Conservation (phyloP, 2,888 invertebrate species). For the Masnerella sp. region DNA sequence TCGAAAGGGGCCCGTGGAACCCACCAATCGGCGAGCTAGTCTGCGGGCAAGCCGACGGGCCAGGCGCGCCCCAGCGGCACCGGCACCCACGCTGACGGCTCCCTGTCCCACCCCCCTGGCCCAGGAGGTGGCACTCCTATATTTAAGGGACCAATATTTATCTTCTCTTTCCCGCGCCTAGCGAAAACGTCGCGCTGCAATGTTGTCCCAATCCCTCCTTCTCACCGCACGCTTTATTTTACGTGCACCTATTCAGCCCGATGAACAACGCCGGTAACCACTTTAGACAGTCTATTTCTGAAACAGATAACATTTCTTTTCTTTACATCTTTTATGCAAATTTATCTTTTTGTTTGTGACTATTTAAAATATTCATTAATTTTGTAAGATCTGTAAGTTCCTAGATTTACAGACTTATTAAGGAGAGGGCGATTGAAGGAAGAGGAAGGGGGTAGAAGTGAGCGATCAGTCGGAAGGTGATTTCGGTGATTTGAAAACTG, state of each 20-base stretch:
- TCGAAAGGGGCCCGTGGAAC: slow-evolving; percentile 79
- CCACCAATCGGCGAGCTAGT: slow-evolving; percentile 78
- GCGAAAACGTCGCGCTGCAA: slow-evolving; percentile 26
- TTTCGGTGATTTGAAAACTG: too few species aligned
- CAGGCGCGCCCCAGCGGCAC: slow-evolving; percentile 84
- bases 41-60: slow-evolving; percentile 78
- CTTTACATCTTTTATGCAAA: too few species aligned
- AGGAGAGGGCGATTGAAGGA: too few species aligned
- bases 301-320: slow-evolving; percentile 16
- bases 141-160: slow-evolving; percentile 57
- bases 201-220: slow-evolving; percentile 26
- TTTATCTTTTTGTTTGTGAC: too few species aligned
- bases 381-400: too few species aligned
- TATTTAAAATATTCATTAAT: too few species aligned
- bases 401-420: too few species aligned
- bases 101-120: slow-evolving; percentile 79
- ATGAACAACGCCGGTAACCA: slow-evolving; percentile 4
- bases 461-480: too few species aligned
- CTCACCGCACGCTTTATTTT: slow-evolving; percentile 27
- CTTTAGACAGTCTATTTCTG: slow-evolving; percentile 44
- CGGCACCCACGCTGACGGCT: slow-evolving; percentile 81
- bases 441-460: too few species aligned
- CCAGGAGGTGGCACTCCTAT: slow-evolving; percentile 80
- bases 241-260: slow-evolving; percentile 23
- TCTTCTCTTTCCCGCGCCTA: slow-evolving; percentile 22